phyloP scores from a whole-genome alignment of 2,797 vertebrate species.

The Falco novaeseelandiae region DNA sequence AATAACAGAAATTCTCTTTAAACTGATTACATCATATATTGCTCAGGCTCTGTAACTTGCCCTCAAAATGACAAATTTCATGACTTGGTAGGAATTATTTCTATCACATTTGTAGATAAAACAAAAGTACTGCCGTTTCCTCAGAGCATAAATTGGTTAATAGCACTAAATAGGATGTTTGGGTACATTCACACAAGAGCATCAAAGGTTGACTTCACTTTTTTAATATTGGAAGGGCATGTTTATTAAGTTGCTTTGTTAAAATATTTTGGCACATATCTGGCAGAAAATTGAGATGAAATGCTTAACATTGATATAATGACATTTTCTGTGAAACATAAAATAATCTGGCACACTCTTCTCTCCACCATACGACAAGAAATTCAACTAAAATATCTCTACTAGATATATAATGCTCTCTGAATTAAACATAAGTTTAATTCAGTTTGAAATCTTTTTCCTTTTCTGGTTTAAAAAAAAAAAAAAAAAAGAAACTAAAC shows the following conservation, averaged over 20 bases:
- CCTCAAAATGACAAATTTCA: neutral
- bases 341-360: neutral
- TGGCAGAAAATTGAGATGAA: neutral
- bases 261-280: neutral
- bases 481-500: neutral
- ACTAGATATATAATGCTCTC: neutral
- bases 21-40: neutral
- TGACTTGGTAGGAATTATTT: neutral
- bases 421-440: neutral
- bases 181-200: neutral
- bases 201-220: neutral
- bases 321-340: neutral
- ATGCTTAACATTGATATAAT: neutral
- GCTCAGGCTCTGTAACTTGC: neutral
- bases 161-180: neutral
- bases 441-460: neutral
- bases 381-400: neutral
- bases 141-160: neutral
- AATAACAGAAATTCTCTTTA: neutral
- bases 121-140: neutral
- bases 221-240: neutral
- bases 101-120: neutral
- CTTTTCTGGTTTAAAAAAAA: neutral
- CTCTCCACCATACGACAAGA: neutral
- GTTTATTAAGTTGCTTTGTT: neutral